Evolutionary conservation across 2,113 vertebrate genomes (phyloP).

Genomic region (Calonectris borealis): DNA sequence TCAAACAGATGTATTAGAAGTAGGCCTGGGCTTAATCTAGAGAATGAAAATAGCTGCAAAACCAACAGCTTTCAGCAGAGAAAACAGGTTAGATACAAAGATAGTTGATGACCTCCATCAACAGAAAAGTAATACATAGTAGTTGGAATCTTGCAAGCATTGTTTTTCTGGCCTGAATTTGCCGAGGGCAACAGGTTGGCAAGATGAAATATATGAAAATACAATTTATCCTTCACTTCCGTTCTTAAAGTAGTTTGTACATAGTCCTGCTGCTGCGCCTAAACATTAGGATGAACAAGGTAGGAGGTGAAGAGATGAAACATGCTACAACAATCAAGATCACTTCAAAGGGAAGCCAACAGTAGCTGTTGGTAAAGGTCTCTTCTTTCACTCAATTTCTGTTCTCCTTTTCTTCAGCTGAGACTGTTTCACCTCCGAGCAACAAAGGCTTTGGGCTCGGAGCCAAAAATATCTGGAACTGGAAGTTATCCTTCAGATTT

Average conservation of each 20-base stretch:
- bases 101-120: not conserved
- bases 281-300: not conserved
- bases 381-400: not conserved
- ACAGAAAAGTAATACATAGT: not conserved
- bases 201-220: not conserved
- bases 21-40: not conserved
- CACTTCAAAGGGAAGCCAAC: not conserved
- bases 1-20: not conserved
- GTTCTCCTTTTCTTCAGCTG: not conserved
- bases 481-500: not conserved
- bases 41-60: not conserved
- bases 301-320: not conserved
- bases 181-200: not conserved
- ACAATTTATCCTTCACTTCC: not conserved
- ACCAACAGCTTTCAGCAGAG: not conserved
- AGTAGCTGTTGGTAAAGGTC: not conserved
- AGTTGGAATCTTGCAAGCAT: not conserved
- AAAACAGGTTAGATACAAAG: not conserved
- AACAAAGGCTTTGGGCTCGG: not conserved
- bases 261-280: not conserved
- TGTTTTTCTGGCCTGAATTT: not conserved
- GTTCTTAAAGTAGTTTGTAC: not conserved
- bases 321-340: not conserved
- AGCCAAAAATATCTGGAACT: conserved; percentile 14
- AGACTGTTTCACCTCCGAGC: not conserved